Percentiles rank a stretch among this genome's conserved stretches.
These are phyloP conservation scores for Emydocephalus ijimae DNA, from an alignment of 2,113 vertebrate species.

Conservation along the genomic window DNA sequence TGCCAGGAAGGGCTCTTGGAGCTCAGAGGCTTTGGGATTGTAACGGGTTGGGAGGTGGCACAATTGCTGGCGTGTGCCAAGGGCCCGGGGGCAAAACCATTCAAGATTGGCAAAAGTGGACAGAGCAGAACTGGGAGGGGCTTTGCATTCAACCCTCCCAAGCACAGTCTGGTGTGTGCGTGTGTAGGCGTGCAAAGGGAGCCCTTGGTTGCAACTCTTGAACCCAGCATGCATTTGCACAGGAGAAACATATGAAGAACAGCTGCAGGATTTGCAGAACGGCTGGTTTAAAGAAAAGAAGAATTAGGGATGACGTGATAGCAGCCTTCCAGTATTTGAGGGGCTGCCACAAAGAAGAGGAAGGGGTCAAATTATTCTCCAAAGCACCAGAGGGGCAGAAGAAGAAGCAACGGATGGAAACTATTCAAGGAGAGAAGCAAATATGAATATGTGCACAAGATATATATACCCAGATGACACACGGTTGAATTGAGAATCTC, in stretches of 20 bases:
- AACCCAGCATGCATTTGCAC: background rate
- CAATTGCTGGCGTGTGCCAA: background rate
- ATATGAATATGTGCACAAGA: no score
- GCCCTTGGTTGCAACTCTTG: background rate
- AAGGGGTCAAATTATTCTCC: no score
- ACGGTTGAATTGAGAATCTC: no score
- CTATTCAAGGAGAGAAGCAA: no score
- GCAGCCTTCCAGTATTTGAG: no score
- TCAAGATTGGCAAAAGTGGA: background rate
- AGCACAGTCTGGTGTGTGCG: background rate
- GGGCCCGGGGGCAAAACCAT: background rate
- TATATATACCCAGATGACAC: no score
- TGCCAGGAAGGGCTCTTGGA: background rate
- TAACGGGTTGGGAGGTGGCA: background rate
- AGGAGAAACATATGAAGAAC: background rate
- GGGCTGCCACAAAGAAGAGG: no score
- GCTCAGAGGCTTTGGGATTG: background rate
- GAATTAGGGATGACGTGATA: no score
- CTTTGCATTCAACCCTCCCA: background rate
- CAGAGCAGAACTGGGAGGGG: background rate
- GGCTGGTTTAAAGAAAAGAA: no score
- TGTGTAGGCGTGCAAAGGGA: background rate
- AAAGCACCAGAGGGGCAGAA: no score
- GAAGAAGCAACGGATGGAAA: no score
- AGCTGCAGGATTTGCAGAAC: no score